Evolutionary conservation across 2,888 invertebrate species (phyloP), one percentile per base, ranked within the genome.

Genomic region (Drosophila acutilabella): DNA sequence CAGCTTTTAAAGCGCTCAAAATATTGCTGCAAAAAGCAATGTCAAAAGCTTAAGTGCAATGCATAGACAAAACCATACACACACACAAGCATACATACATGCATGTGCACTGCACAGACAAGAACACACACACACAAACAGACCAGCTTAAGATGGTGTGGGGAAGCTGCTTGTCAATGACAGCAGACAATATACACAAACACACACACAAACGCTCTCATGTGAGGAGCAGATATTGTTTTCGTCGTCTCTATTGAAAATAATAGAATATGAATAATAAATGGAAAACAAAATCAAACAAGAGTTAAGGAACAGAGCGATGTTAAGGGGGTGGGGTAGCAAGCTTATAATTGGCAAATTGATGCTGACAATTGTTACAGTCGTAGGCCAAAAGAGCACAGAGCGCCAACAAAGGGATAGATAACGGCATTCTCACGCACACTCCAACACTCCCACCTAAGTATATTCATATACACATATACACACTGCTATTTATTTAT

Each of bases 31-130:
- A 65, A 48, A 65, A 62, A 51, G 69, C 86, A 83, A 86, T 83
- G 83, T 78, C 83, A 76, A 81, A 83, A 83, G 83, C 83, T 71
- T 71, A 68, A 83, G 79, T 83, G 86, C 81, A 86, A 70, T 81
- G 61, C 53, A 70, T 66, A 79, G 68, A 56, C 58, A 73, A 57
- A 61, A 50, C 65, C 47, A 66, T 20, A 20, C 38, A 74, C 51
- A 62, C 50, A 71, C 26, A 48, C 40, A 23, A 23, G 50, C 11
- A 42, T 51, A 64, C 45, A 47, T 47, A 42, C 11, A 41, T 42
- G 23, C 6, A 59, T 14, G 47, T 6, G 30, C 30, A 30, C 8
- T 30, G 30, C 30, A 30, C 8, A 30, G 30, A 8, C 30, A 30
- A 30, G 30, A 30, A 30, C 30, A 8, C 8, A 8, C 30, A 30